Evolutionary conservation across 2,888 invertebrate genomes (phyloP).

Genomic region (Himalopsyche japonica): DNA sequence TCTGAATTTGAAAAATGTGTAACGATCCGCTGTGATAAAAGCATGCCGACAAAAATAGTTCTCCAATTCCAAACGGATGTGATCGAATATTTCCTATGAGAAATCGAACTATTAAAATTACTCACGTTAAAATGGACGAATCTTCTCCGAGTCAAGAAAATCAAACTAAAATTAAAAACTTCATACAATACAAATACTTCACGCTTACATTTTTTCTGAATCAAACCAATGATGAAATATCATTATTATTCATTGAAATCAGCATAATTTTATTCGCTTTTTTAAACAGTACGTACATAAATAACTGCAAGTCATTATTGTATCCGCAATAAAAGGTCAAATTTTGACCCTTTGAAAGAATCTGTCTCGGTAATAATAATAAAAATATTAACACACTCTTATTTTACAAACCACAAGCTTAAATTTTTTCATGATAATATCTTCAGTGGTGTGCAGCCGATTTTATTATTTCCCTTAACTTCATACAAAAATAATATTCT

Average conservation of each 20-base stretch:
- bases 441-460: neutral
- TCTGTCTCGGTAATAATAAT: neutral
- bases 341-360: neutral
- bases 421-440: neutral
- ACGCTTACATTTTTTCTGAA: too few species aligned
- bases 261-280: neutral
- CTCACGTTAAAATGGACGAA: neutral
- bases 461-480: too few species aligned
- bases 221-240: neutral
- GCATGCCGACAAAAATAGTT: neutral
- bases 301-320: neutral
- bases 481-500: too few species aligned
- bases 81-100: neutral
- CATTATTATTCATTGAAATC: neutral
- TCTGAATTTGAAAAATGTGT: constrained; percentile 15
- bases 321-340: neutral
- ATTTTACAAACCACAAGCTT: neutral
- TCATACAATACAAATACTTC: too few species aligned
- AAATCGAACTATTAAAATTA: neutral
- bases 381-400: neutral
- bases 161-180: too few species aligned
- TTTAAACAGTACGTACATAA: neutral
- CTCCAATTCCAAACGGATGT: neutral
- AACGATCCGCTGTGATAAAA: neutral
- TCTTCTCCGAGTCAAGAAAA: too few species aligned